These are phyloP conservation scores for Miltochrista miniata DNA, from an alignment of 2,888 invertebrate genomes.

Conservation along the genomic window DNA sequence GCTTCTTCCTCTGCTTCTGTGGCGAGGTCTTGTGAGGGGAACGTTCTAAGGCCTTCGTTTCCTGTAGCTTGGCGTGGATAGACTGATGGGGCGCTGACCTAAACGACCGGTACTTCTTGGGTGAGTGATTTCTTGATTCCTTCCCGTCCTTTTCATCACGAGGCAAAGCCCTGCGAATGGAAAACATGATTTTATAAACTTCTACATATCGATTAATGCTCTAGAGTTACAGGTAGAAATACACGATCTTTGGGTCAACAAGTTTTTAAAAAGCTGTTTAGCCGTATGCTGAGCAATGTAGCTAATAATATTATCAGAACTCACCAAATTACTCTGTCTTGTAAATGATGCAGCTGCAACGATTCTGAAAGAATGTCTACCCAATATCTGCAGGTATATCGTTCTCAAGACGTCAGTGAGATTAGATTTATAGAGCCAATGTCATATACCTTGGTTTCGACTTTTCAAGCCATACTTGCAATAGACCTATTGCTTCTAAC, in stretches of 20 bases:
- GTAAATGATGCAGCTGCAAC: not conserved
- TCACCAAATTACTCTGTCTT: not conserved
- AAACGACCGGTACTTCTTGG: constrained; percentile 86
- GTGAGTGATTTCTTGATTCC: constrained; percentile 89
- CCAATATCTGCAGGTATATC: not conserved
- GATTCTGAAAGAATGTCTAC: not conserved
- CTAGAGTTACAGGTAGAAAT: not conserved
- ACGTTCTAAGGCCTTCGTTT: constrained; percentile 85
- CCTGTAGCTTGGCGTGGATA: constrained; percentile 84
- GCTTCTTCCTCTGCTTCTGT: constrained; percentile 82
- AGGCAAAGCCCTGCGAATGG: constrained; percentile 86
- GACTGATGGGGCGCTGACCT: constrained; percentile 83
- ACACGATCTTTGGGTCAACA: not conserved
- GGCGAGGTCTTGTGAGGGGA: constrained; percentile 85
- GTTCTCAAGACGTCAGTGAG: not conserved
- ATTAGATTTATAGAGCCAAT: constrained; percentile 40
- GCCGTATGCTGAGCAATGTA: constrained; percentile 7
- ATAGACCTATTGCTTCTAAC: constrained; percentile 59
- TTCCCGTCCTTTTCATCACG: constrained; percentile 95
- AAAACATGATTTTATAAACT: not conserved
- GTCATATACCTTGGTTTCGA: constrained; percentile 53
- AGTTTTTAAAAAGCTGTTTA: constrained; percentile 3
- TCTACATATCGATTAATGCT: not conserved
- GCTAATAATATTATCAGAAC: constrained; percentile 1
- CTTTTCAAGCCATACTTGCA: constrained; percentile 72